Percentiles rank a stretch among this genome's conserved stretches.
Evolutionary conservation across 2,888 invertebrate species (phyloP).

Genomic region (Melinopterus prodromus): DNA sequence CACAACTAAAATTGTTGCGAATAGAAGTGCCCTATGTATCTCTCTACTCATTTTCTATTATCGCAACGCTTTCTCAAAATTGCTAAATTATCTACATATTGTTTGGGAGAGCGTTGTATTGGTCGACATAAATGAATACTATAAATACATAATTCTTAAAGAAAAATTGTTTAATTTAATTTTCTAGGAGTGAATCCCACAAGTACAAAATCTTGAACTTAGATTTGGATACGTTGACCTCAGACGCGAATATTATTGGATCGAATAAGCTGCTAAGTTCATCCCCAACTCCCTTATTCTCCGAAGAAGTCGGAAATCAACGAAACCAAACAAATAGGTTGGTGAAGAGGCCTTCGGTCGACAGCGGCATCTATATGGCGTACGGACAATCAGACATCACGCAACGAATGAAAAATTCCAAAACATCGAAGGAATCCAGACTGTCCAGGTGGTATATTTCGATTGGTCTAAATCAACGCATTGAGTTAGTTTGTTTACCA

Average conservation of each 20-base stretch:
- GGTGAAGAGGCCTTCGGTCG: conserved; percentile 78
- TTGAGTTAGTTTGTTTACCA: conserved; percentile 31
- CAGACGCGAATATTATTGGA: conserved; percentile 44
- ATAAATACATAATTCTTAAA: conserved; percentile 12
- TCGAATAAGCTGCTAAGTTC: conserved; percentile 54
- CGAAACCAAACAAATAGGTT: conserved; percentile 57
- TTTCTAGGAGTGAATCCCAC: conserved; percentile 59
- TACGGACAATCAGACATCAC: conserved; percentile 56
- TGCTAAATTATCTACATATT: no score
- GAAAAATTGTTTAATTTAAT: conserved; percentile 9
- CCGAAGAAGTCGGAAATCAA: conserved; percentile 54
- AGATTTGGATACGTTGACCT: conserved; percentile 58
- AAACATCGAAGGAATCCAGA: conserved; percentile 55
- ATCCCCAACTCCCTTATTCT: conserved; percentile 55
- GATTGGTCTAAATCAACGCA: conserved; percentile 20
- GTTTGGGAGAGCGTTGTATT: no score
- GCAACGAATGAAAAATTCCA: conserved; percentile 52
- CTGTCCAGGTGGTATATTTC: conserved; percentile 58
- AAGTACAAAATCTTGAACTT: conserved; percentile 63
- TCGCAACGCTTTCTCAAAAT: no score
- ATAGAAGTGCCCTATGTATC: no score
- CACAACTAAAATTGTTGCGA: no score
- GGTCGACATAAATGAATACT: not conserved
- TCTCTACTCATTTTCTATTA: no score
- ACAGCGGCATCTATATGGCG: conserved; percentile 79